These are phyloP conservation scores for Polymixis flavicincta DNA, from an alignment of 2,888 invertebrate genomes.

Conservation along the genomic window DNA sequence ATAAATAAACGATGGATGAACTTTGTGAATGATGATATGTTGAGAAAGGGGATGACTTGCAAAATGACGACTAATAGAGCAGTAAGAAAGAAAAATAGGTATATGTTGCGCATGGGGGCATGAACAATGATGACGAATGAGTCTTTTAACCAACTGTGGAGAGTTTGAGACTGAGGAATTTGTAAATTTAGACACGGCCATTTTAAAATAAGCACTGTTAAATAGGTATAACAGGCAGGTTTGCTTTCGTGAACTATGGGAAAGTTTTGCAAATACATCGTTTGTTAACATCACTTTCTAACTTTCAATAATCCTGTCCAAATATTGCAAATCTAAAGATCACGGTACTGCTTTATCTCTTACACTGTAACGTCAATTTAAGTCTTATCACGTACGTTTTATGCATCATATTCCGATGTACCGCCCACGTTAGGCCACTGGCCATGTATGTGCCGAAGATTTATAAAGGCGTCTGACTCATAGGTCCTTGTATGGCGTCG, in stretches of 20 bases:
- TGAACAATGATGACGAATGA: too few relatives aligned
- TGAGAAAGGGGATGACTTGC: too few relatives aligned
- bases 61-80: too few relatives aligned
- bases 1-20: too few relatives aligned
- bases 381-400: conserved; percentile 54
- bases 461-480: conserved; percentile 61
- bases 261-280: conserved; percentile 47
- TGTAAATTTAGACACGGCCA: conserved; percentile 2
- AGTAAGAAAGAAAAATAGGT: too few relatives aligned
- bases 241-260: conserved; percentile 22
- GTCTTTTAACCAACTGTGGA: neutral
- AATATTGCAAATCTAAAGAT: conserved; percentile 48
- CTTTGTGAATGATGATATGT: too few relatives aligned
- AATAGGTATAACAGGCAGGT: conserved; percentile 18
- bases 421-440: conserved; percentile 49
- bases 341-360: conserved; percentile 28
- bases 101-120: too few relatives aligned
- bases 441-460: conserved; percentile 61
- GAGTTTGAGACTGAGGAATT: neutral
- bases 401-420: conserved; percentile 60
- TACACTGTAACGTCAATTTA: conserved; percentile 48
- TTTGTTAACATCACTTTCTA: conserved; percentile 60
- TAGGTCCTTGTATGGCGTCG: conserved; percentile 55
- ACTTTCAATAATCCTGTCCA: conserved; percentile 59
- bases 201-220: conserved; percentile 1